Evolutionary conservation across 2,797 vertebrate genomes (phyloP).

Genomic region (Catamblyrhynchus diadema): DNA sequence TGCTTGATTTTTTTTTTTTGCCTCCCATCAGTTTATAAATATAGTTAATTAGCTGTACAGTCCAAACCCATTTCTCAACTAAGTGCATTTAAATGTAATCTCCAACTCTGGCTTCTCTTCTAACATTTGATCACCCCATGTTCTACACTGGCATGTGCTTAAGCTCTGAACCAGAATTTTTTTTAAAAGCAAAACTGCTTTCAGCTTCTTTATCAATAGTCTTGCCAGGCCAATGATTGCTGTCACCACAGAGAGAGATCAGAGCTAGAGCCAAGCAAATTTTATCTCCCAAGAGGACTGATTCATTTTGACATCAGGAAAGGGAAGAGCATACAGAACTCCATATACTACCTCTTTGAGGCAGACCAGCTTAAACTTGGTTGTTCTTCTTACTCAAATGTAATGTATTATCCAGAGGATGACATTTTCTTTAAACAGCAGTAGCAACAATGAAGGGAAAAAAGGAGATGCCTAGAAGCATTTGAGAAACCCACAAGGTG

Average conservation of each 20-base stretch:
- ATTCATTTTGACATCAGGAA: background rate
- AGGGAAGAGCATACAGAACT: background rate
- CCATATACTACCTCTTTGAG: background rate
- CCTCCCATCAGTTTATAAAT: background rate
- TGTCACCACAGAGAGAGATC: background rate
- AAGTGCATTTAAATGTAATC: background rate
- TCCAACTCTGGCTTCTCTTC: background rate
- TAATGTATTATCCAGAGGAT: background rate
- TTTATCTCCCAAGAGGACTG: background rate
- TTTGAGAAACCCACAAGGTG: background rate
- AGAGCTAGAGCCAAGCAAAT: background rate
- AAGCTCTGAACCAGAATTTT: background rate
- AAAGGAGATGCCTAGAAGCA: background rate
- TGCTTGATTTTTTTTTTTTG: background rate
- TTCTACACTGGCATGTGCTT: background rate
- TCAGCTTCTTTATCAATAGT: background rate
- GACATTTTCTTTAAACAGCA: background rate
- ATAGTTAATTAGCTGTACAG: background rate
- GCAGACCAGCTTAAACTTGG: background rate
- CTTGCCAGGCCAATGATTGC: background rate
- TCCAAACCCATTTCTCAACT: background rate
- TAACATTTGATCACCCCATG: background rate
- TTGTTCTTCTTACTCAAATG: background rate
- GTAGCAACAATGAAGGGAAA: fast-evolving
- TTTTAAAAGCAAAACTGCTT: background rate